Percentiles rank a stretch among this genome's conserved stretches.
These are phyloP conservation scores for Anticlea derivata DNA, from an alignment of 2,888 invertebrate genomes.

Conservation along the genomic window DNA sequence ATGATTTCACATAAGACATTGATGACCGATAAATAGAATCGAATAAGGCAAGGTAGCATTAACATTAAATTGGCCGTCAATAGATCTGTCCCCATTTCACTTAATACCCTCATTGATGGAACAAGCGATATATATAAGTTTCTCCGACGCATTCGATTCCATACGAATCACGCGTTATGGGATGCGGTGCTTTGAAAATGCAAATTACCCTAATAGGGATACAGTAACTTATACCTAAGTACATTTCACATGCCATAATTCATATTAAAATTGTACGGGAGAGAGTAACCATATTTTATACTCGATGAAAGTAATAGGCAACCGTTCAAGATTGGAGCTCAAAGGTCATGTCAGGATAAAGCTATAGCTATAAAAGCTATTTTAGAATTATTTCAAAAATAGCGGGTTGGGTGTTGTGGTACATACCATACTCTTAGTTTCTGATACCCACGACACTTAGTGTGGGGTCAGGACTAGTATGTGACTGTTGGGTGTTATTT, in stretches of 20 bases:
- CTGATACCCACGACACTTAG: too few species aligned
- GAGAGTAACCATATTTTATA: constrained; percentile 30
- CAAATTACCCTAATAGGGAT: constrained; percentile 25
- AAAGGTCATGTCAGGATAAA: constrained; percentile 9
- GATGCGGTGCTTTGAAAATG: constrained; percentile 21
- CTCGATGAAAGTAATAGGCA: constrained; percentile 27
- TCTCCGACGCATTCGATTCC: constrained; percentile 20
- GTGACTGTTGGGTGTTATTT: too few species aligned
- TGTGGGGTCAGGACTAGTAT: too few species aligned
- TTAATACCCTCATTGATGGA: constrained; percentile 46
- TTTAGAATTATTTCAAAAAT: neutral
- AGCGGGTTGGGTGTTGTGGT: too few species aligned
- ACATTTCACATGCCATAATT: constrained; percentile 28
- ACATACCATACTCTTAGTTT: too few species aligned
- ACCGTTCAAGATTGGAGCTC: constrained; percentile 40
- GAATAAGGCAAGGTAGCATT: constrained; percentile 56
- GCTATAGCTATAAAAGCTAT: too few species aligned
- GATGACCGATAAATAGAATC: constrained; percentile 46
- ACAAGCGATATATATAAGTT: constrained; percentile 44
- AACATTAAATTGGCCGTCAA: constrained; percentile 68
- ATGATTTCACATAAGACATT: constrained; percentile 32
- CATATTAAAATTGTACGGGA: constrained; percentile 30
- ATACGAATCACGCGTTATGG: constrained; percentile 16
- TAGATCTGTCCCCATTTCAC: constrained; percentile 65
- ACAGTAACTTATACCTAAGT: constrained; percentile 15